These are phyloP conservation scores for Glossosoma conforme DNA, from an alignment of 1,140 invertebrate species.

Conservation along the genomic window DNA sequence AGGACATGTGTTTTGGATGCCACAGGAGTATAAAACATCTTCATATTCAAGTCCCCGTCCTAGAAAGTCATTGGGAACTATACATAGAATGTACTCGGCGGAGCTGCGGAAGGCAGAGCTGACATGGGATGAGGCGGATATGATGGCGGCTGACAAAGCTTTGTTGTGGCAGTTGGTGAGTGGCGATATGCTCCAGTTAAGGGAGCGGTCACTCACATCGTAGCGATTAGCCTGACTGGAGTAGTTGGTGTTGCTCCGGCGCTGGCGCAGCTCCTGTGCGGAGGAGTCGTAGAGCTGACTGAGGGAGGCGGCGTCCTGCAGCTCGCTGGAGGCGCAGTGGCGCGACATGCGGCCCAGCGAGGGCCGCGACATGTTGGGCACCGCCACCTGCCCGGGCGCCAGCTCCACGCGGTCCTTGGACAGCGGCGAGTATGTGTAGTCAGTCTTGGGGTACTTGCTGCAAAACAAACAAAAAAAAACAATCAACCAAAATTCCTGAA, in stretches of 20 bases:
- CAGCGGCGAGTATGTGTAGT: conserved; percentile 71
- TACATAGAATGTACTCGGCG: no score
- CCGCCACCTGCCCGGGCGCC: conserved; percentile 68
- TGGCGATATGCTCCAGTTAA: no score
- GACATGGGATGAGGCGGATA: no score
- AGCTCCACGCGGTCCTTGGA: conserved; percentile 72
- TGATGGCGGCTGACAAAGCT: no score
- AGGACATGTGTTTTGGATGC: no score
- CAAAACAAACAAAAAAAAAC: conserved; percentile 29
- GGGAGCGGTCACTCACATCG: no score
- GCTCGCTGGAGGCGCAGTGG: conserved; percentile 30
- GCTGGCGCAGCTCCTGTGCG: conserved; percentile 39
- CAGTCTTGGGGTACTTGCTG: conserved; percentile 74
- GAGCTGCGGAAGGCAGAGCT: no score
- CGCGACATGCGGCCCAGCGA: conserved; percentile 48
- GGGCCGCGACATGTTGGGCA: conserved; percentile 76
- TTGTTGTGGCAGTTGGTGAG: no score
- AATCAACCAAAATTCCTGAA: no score
- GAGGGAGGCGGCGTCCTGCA: conserved; percentile 3
- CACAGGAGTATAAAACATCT: no score
- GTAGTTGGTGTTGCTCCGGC: conserved; percentile 8
- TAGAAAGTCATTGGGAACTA: no score
- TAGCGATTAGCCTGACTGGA: conserved; percentile 7
- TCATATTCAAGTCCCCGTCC: no score
- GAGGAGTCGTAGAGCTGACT: background rate